Evolutionary conservation across 30 jellyfish, hydroid and myxozoan species (phyloP).

Genomic region (Turritopsis dohrnii): DNA sequence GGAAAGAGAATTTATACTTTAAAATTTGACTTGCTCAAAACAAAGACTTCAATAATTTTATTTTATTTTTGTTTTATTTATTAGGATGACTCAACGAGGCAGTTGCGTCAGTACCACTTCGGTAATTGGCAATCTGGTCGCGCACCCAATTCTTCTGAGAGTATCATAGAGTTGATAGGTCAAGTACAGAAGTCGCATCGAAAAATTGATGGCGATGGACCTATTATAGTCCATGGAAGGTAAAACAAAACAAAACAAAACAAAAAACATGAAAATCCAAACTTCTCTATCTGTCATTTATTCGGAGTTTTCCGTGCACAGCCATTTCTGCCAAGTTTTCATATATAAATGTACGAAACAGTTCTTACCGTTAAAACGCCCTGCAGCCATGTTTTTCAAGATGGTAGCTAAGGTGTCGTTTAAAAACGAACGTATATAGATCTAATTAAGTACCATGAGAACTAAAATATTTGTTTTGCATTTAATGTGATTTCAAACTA

Average conservation of each 20-base stretch:
- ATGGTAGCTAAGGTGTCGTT: not conserved
- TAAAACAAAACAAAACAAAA: slow-evolving; percentile 35
- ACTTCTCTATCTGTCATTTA: no score
- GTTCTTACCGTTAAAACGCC: no score
- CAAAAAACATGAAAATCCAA: no score
- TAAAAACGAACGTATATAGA: not conserved
- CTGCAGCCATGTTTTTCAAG: no score
- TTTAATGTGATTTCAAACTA: not conserved
- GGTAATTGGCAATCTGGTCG: slow-evolving; percentile 72
- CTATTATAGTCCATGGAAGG: slow-evolving; percentile 88
- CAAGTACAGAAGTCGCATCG: slow-evolving; percentile 63
- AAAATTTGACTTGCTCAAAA: not conserved
- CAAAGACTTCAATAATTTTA: not conserved
- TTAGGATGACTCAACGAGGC: slow-evolving; percentile 69
- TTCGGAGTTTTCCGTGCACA: no score
- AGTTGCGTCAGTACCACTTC: slow-evolving; percentile 77
- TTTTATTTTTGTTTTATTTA: not conserved
- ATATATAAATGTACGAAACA: no score
- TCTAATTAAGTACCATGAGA: no score
- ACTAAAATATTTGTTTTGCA: not conserved
- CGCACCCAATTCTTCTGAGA: slow-evolving; percentile 70
- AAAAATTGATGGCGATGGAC: slow-evolving; percentile 49
- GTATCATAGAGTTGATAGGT: slow-evolving; percentile 81
- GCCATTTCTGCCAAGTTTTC: no score
- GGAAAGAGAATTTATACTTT: not conserved